Evolutionary conservation across 2,113 vertebrate genomes (phyloP).

Genomic region (Oncorhynchus tshawytscha): DNA sequence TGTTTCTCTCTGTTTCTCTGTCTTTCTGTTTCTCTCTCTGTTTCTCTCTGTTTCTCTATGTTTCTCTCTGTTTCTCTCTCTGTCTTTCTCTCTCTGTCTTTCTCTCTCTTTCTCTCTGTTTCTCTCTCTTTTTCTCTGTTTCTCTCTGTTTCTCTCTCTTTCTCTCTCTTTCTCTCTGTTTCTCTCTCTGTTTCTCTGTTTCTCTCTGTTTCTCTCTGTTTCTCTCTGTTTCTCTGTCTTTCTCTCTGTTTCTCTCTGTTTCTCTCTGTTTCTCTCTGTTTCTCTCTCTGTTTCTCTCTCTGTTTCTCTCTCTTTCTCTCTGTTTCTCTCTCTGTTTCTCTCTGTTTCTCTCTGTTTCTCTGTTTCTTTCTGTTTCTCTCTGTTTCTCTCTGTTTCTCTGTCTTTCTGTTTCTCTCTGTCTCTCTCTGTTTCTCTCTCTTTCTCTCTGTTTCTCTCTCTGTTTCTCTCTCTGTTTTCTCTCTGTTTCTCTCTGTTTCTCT

Average conservation of each 20-base stretch:
- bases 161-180: no score
- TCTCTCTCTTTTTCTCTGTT: no score
- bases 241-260: no score
- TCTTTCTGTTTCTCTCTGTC: background rate
- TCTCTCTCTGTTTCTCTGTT: no score
- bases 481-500: no score
- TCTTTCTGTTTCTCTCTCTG: background rate
- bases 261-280: no score
- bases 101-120: no score
- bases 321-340: background rate
- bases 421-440: no score
- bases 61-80: background rate
- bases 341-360: no score
- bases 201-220: background rate
- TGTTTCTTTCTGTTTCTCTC: no score
- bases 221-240: background rate
- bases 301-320: background rate
- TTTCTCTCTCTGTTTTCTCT: background rate
- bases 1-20: background rate
- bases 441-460: background rate
- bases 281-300: conserved; percentile 12
- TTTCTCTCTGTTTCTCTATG: no score
- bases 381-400: background rate
- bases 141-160: background rate
- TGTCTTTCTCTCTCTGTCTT: background rate